Percentiles rank a stretch among this genome's conserved stretches.
Evolutionary conservation across 92 coral and sea anemone genomes (phyloP).

Genomic region (Hydrozoanthus gracilis): DNA sequence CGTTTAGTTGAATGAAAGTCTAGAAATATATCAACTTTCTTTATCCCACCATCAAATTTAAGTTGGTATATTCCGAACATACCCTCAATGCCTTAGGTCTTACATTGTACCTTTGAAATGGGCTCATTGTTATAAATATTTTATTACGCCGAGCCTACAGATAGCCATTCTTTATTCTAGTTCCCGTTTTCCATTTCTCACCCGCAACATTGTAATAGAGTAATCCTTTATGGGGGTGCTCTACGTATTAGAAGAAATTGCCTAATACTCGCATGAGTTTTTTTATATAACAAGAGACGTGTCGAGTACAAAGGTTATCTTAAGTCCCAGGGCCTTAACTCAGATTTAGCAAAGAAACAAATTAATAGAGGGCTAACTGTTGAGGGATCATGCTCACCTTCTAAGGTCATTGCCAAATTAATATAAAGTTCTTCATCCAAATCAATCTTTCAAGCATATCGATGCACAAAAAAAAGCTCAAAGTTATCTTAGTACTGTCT

Average conservation of each 20-base stretch:
- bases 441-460: conserved; percentile 38
- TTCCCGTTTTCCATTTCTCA: no score
- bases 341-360: conserved; percentile 17
- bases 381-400: background rate
- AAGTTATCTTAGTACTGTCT: conserved; percentile 12
- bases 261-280: background rate
- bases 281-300: conserved; percentile 15
- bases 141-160: no score
- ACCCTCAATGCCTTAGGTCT: no score
- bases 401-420: conserved; percentile 31
- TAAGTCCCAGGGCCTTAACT: conserved; percentile 12
- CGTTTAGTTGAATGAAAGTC: no score
- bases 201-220: no score
- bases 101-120: no score
- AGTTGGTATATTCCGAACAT: no score
- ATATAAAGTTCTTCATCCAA: conserved; percentile 39
- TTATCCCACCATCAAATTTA: no score
- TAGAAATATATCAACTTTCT: no score
- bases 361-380: conserved; percentile 1
- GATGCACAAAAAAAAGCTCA: conserved; percentile 46
- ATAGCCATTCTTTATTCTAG: no score
- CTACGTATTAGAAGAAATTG: background rate
- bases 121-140: no score
- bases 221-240: no score
- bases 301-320: conserved; percentile 42